These are phyloP conservation scores for Chrysolina americana DNA, from an alignment of 2,888 invertebrate species.

Conservation along the genomic window DNA sequence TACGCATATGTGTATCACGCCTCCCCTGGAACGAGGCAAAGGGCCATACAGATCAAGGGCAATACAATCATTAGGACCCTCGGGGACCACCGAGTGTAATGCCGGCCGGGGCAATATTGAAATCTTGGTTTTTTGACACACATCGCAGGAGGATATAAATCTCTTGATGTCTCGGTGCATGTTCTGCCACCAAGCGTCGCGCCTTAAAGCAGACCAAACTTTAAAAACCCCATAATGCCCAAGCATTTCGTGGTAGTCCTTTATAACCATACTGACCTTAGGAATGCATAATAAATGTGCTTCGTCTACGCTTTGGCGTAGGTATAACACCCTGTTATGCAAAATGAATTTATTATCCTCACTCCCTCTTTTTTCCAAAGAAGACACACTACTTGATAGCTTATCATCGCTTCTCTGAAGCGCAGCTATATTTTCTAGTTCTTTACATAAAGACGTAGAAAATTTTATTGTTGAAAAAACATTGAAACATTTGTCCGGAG, in stretches of 20 bases:
- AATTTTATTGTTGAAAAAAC: background rate
- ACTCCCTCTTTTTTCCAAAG: too few species aligned
- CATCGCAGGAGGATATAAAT: background rate
- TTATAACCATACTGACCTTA: background rate
- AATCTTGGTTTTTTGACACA: background rate
- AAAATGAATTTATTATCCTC: too few species aligned
- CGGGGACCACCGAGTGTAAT: too few species aligned
- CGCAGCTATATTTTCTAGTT: background rate
- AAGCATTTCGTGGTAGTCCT: background rate
- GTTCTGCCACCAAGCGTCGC: background rate
- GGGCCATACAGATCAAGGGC: too few species aligned
- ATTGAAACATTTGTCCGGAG: conserved; percentile 6
- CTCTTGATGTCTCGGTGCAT: background rate
- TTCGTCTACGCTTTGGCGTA: too few species aligned
- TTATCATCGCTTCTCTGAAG: background rate
- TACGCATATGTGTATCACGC: background rate
- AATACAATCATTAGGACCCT: too few species aligned
- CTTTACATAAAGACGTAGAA: background rate
- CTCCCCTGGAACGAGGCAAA: too few species aligned
- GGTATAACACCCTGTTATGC: too few species aligned
- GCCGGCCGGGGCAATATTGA: background rate
- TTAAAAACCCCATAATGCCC: background rate
- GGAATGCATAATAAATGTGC: too few species aligned
- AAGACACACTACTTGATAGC: background rate
- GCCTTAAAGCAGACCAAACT: background rate